Percentiles rank a stretch among this genome's conserved stretches.
phyloP scores from a whole-genome alignment of 37 sponge, comb jelly and placozoan genomes.

The Haliclona indistincta region DNA sequence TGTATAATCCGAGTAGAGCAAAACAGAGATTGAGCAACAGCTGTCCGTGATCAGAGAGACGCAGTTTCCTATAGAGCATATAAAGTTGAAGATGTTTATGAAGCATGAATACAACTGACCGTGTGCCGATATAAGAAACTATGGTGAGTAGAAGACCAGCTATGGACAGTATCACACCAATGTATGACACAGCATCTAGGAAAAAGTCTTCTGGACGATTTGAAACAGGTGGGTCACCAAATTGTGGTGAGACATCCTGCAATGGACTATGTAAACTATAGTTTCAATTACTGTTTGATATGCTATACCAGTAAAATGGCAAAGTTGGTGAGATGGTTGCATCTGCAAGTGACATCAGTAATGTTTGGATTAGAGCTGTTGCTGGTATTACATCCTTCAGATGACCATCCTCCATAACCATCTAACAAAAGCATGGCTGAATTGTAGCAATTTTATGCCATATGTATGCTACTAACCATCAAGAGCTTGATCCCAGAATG shows the following conservation, averaged over 20 bases:
- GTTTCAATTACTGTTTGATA: too few species aligned
- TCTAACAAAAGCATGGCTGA: not conserved
- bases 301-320: not conserved
- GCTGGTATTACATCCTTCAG: slow-evolving; percentile 13
- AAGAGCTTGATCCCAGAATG: slow-evolving; percentile 49
- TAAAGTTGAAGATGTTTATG: too few species aligned
- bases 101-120: too few species aligned
- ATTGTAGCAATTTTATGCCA: not conserved
- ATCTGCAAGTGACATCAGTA: slow-evolving; percentile 1
- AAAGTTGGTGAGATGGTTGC: slow-evolving; percentile 11
- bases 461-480: slow-evolving; percentile 11
- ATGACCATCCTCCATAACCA: slow-evolving; percentile 53
- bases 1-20: slow-evolving; percentile 43
- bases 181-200: slow-evolving; percentile 39
- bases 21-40: slow-evolving; percentile 50
- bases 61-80: slow-evolving; percentile 45
- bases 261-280: not conserved
- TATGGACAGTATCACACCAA: slow-evolving; percentile 50
- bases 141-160: slow-evolving; percentile 36
- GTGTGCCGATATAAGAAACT: slow-evolving; percentile 29
- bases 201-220: not conserved
- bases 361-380: not conserved
- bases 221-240: not conserved
- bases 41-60: slow-evolving; percentile 22
- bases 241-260: slow-evolving; percentile 25